Evolutionary conservation across 2,113 vertebrate species (phyloP).

Genomic region (Gracilinanus agilis): DNA sequence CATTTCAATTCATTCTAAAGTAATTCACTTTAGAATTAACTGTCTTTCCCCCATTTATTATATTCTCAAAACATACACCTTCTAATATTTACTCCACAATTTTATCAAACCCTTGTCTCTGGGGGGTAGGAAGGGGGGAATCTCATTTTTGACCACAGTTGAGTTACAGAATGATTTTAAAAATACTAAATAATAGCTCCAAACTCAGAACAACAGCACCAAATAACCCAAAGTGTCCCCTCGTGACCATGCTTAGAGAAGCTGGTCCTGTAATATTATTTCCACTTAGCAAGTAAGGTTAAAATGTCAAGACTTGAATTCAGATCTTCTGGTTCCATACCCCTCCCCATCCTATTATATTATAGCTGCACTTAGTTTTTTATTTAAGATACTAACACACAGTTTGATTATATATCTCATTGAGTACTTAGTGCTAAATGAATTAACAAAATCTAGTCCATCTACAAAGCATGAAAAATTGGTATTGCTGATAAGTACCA

Average conservation of each 20-base stretch:
- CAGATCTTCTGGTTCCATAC: not conserved
- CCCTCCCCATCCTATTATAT: not conserved
- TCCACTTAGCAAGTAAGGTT: not conserved
- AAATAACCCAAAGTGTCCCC: not conserved
- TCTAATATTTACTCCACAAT: not conserved
- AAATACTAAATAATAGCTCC: not conserved
- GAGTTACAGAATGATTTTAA: not conserved
- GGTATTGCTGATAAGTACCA: not conserved
- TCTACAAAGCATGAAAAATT: not conserved
- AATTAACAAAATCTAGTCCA: not conserved
- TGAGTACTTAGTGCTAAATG: not conserved
- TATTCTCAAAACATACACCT: not conserved
- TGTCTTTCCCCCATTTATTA: not conserved
- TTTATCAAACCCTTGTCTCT: not conserved
- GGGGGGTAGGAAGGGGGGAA: not conserved
- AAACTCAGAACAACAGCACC: not conserved
- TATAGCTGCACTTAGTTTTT: not conserved
- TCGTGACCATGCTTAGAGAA: not conserved
- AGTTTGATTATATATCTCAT: not conserved
- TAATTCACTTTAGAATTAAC: not conserved
- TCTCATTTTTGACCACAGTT: not conserved
- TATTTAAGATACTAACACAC: not conserved
- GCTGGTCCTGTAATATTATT: not conserved
- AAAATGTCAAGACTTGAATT: not conserved
- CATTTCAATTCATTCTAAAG: not conserved